phyloP scores from a whole-genome alignment of 2,113 vertebrate genomes.

The Caracal caracal region DNA sequence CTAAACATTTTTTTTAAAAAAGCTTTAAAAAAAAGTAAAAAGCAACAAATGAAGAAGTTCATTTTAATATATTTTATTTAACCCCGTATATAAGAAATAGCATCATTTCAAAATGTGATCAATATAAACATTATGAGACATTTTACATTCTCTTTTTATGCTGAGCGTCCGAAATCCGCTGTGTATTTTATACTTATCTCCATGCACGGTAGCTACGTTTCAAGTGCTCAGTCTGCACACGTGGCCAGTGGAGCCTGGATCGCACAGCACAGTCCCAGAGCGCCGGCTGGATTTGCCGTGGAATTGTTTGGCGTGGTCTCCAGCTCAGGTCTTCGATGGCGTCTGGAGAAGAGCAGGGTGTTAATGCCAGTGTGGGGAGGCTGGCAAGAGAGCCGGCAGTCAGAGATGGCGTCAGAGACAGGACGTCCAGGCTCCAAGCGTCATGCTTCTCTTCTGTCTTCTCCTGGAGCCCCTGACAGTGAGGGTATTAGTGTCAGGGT shows the following conservation, averaged over 20 bases:
- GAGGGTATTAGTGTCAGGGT: neutral
- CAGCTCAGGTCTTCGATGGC: neutral
- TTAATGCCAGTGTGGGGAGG: neutral
- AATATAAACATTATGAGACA: neutral
- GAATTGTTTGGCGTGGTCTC: neutral
- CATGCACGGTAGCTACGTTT: neutral
- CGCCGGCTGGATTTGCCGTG: neutral
- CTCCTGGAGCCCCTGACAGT: neutral
- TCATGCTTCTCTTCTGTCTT: neutral
- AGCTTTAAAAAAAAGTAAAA: neutral
- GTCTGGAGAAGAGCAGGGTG: neutral
- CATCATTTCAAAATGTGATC: neutral
- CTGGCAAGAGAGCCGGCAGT: neutral
- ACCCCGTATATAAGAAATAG: neutral
- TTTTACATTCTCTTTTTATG: neutral
- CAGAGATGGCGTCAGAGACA: neutral
- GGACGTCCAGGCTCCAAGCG: neutral
- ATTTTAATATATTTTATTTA: neutral
- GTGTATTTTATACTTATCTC: neutral
- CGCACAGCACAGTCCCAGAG: neutral
- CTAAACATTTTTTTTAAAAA: too few species aligned
- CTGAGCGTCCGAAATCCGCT: neutral
- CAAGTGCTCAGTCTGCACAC: neutral
- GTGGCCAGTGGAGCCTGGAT: rapidly evolving
- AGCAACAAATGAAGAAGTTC: neutral